Evolutionary conservation across 1,140 invertebrate genomes (phyloP), one percentile per base, ranked within the genome.

Genomic region (Bombyx mandarina): DNA sequence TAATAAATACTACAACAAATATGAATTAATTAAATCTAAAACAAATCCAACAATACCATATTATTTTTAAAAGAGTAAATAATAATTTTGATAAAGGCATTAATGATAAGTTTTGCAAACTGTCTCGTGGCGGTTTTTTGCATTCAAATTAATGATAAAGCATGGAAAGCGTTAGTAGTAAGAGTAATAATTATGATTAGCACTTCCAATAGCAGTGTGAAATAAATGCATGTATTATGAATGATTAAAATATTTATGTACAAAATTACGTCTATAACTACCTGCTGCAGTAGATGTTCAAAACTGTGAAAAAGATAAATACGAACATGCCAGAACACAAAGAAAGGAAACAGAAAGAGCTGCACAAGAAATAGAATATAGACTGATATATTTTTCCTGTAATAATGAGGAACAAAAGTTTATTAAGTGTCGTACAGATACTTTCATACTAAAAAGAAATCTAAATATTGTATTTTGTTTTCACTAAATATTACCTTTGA

Each of bases 401-500:
- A 89, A 89, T 87, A 82, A 65, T 85, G 86, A 88, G 88, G 88
- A 89, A 86, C 65, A 74, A 84, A 80, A 85, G 76, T 86, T 85
- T 88, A 89, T 77, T 86, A 86, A 86, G 82, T 79, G 77, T 76
- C 69, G 69, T 76, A 77, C 55, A 77, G 65, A 75, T 67, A 57
- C 75, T 73, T 77, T 75, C 70, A 77, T 72, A 79, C 74, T 77
- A 77, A 75, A 72, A 65, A 69, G 60, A 35, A 18, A 35, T 35
- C 26, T 35, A 77, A 77, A 75, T 74, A 76, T 71, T 61, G 61
- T 56, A 64, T 53, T 66, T 71, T 74, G 64, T 73, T 63, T 57
- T 78, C 69, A 73, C 62, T 65, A 69, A 63, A 59, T 75, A 79
- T 95, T 97, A 97, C 96, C 96, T 97, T 96, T 96, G 89, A 95